These are phyloP conservation scores for Sorex maritimensis DNA, from an alignment of 2,797 vertebrate genomes.

Conservation along the genomic window DNA sequence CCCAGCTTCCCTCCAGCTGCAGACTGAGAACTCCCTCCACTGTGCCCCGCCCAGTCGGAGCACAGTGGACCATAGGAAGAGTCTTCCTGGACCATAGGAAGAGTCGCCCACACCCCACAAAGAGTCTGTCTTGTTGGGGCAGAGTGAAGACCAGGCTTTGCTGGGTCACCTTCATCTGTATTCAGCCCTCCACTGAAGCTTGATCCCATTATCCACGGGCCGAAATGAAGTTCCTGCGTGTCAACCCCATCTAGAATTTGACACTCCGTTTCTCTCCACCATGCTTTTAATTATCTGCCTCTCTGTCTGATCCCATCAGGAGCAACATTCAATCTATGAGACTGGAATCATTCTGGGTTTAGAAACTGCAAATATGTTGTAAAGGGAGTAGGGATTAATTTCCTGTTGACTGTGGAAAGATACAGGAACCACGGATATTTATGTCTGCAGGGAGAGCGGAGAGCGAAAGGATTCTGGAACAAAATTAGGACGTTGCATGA, in stretches of 20 bases:
- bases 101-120: too few species aligned
- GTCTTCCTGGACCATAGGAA: too few species aligned
- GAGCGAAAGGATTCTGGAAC: neutral
- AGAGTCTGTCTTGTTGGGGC: too few species aligned
- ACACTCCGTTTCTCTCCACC: neutral
- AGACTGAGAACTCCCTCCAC: too few species aligned
- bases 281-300: constrained; percentile 7
- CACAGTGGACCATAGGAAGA: too few species aligned
- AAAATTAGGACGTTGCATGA: neutral
- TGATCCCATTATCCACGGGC: neutral
- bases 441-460: neutral
- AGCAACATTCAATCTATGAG: neutral
- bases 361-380: neutral
- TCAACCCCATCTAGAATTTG: neutral
- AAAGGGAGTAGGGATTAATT: neutral
- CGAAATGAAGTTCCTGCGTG: neutral
- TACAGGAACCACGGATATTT: neutral
- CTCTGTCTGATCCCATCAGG: neutral
- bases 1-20: too few species aligned
- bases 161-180: too few species aligned
- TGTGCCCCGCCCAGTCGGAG: too few species aligned
- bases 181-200: neutral
- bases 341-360: neutral
- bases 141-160: too few species aligned
- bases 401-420: neutral